Evolutionary conservation across 2,113 vertebrate genomes (phyloP), one percentile per base, ranked within the genome.

Genomic region (Sturnira hondurensis): DNA sequence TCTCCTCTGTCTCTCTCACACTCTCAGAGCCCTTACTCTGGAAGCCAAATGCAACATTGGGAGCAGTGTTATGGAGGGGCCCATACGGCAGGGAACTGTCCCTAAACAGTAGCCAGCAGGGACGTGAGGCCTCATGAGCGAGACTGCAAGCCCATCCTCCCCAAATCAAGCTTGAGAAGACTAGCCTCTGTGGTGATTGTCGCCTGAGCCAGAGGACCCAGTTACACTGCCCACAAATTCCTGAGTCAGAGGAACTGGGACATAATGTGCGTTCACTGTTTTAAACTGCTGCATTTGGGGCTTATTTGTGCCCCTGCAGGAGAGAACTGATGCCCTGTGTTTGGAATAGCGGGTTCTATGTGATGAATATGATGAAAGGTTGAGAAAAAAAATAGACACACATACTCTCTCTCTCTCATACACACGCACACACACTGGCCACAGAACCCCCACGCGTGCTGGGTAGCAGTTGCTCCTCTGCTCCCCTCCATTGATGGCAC

Each of bases 341-440:
- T 74, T 84, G 83, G 83, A 84, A 45, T 61, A 76, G 22, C 36
- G 17, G 9, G 33, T 85, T 93, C 54, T 70, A 4, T 58, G 19
- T n/a, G 7, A 45, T 86, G 61, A 93, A 10, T 58, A 15, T 26
- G 7, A 15, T 31, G 61, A 86, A 61, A 71, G 26, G 22, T 38
- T 56, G 38, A 82, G 13, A 84, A 83, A 71, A 67, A 61, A 63
- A 31, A 81, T 10, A 31, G 4, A 58, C 9, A 63, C 3, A 87
- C 3, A 47, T 0, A 12, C 3, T 16, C 7, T 13, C 14, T 26
- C 41, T 20, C 33, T 82, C 3, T 38, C 0, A 8, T 2, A 33
- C 7, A 17, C 14, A 87, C 3, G 38, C 0, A 8, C 3, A 33
- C 7, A 17, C 33, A 68, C 56, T 31, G 38, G 4, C 43, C 63